These are phyloP conservation scores for Micrastur ruficollis DNA, from an alignment of 2,797 vertebrate genomes.

Conservation along the genomic window DNA sequence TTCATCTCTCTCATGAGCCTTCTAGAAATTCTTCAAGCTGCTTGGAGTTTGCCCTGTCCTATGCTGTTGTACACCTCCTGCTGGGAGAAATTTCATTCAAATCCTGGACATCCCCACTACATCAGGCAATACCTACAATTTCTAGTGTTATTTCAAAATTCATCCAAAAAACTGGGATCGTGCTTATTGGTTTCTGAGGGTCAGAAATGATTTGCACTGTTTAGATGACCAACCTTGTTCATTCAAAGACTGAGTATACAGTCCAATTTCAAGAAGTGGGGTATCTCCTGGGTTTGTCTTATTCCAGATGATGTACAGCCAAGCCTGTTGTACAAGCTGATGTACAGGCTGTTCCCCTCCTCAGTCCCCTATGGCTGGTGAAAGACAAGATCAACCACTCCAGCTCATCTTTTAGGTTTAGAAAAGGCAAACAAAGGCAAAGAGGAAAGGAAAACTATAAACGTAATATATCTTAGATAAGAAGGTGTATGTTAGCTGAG, in stretches of 20 bases:
- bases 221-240: neutral
- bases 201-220: neutral
- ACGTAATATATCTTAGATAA: neutral
- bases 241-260: neutral
- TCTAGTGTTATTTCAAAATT: neutral
- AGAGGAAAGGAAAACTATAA: neutral
- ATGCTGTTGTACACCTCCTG: neutral
- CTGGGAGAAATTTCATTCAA: neutral
- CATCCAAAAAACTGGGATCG: rapidly evolving
- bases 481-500: neutral
- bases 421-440: neutral
- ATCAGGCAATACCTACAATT: neutral
- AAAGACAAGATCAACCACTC: neutral
- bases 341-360: neutral
- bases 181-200: neutral
- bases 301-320: neutral
- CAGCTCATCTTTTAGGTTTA: neutral
- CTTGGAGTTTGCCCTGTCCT: neutral
- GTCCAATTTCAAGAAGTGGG: neutral
- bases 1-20: neutral
- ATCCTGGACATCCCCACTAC: neutral
- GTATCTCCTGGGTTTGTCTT: neutral
- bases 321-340: neutral
- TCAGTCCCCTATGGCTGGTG: neutral
- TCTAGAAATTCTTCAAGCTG: neutral